Evolutionary conservation across 2,888 invertebrate genomes (phyloP), one percentile per base, ranked within the genome.

Genomic region (Agonopterix alstromeriana): DNA sequence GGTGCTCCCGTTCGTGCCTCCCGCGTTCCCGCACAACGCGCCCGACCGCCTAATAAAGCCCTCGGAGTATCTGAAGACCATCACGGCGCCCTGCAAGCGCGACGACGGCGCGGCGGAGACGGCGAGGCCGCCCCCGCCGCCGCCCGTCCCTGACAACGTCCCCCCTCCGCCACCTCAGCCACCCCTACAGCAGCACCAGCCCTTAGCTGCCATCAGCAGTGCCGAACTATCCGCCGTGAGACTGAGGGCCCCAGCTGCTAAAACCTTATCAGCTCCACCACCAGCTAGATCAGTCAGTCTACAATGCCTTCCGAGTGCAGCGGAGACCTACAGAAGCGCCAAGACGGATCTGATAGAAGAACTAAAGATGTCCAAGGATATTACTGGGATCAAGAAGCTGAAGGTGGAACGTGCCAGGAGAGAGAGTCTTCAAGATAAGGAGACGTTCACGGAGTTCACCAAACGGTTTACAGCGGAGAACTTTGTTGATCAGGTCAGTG

Each of bases 311-410:
- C 90, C 93, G 49, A 91, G 90, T 51, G 88, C 90, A 53, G 90
- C 85, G 46, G 94, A 93, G n/a, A 38, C 10, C 43, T 95, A 93
- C 82, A 90, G 93, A 62, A 91, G 91, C 46, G 94, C 92, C 55
- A 96, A 96, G 78, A 95, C 93, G 27, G 96, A 97, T 77, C 85
- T 98, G 45, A 97, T 98, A 55, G 97, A 97, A 44, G 98, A 98
- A 72, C 83, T 98, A 53, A 97, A 97, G 80, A 93, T 96, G 90
- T 96, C 97, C 43, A 97, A 94, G 77, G 97, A 97, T 73, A 96
- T 97, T 54, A 94, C 95, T 1, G 97, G 97, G n/a, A 97, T 98
- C 48, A 95, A 95, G 80, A 97, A 97, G 79, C 82, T 97, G 90
- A 97, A 97, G 78, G 95, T 97, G 58, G 97, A 97, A 80, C 91